Percentiles rank a stretch among this genome's conserved stretches.
Evolutionary conservation across 2,113 vertebrate genomes (phyloP).

Genomic region (Austrofundulus limnaeus): DNA sequence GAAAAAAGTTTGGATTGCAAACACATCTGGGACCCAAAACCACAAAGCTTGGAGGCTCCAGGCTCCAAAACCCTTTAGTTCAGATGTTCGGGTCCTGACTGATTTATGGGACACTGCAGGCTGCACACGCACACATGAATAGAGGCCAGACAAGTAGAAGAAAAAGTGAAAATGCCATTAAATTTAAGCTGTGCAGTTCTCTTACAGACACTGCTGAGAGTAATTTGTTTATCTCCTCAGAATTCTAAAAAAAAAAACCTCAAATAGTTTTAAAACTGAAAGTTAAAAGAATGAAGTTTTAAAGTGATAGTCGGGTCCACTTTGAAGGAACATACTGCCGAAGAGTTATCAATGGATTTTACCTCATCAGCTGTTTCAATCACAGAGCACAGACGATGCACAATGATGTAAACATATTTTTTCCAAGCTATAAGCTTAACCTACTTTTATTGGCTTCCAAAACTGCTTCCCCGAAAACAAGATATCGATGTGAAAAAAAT

Average conservation of each 20-base stretch:
- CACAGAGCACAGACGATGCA: too few relatives aligned
- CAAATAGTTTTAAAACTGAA: not conserved
- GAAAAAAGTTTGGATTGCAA: slow-evolving; percentile 14
- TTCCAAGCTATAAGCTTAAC: too few relatives aligned
- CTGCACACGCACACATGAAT: not conserved
- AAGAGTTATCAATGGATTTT: too few relatives aligned
- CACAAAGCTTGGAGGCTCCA: slow-evolving; percentile 36
- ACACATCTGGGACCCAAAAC: slow-evolving; percentile 22
- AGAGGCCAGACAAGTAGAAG: slow-evolving; percentile 5
- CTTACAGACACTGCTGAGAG: not conserved
- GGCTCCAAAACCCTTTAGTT: slow-evolving; percentile 57
- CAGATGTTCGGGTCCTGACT: slow-evolving; percentile 46
- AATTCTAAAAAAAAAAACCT: not conserved
- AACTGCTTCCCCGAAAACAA: too few relatives aligned
- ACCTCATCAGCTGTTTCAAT: too few relatives aligned
- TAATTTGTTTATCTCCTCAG: not conserved
- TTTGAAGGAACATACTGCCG: too few relatives aligned
- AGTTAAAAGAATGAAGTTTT: too few relatives aligned
- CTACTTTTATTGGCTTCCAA: too few relatives aligned
- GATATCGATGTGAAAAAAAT: too few relatives aligned
- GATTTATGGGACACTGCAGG: slow-evolving; percentile 55
- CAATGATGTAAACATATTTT: too few relatives aligned
- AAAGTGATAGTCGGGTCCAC: too few relatives aligned
- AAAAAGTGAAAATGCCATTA: slow-evolving; percentile 6
- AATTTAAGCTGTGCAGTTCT: not conserved